Evolutionary conservation across 2,888 invertebrate species (phyloP).

Genomic region (Lycaena phlaeas): DNA sequence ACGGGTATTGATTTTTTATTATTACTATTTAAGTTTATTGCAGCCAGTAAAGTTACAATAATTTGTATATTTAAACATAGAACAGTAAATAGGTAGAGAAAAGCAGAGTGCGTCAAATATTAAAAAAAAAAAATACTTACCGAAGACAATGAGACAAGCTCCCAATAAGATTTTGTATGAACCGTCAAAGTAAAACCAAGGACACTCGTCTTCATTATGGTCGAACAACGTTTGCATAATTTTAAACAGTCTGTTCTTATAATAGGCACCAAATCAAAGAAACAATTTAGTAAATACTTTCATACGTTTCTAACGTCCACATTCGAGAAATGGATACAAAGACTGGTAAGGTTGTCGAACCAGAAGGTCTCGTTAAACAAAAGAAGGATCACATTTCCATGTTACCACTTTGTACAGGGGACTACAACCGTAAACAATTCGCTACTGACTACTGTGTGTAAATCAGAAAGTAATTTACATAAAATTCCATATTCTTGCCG

Average conservation of each 20-base stretch:
- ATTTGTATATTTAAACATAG: no score
- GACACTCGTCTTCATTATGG: slow-evolving; percentile 60
- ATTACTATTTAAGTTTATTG: no score
- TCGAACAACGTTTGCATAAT: slow-evolving; percentile 48
- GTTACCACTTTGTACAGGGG: slow-evolving; percentile 43
- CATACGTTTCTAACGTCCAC: slow-evolving; percentile 41
- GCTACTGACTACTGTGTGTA: slow-evolving; percentile 7
- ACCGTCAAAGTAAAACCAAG: slow-evolving; percentile 69
- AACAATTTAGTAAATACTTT: slow-evolving; percentile 9
- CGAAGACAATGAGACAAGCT: slow-evolving; percentile 66
- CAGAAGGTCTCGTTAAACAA: slow-evolving; percentile 41
- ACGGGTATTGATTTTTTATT: no score
- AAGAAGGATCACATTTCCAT: slow-evolving; percentile 45
- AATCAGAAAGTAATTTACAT: no score
- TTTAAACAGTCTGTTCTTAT: slow-evolving; percentile 25
- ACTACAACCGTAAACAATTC: slow-evolving; percentile 46
- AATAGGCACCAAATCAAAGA: slow-evolving; percentile 37
- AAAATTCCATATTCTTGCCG: no score
- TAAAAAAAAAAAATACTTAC: slow-evolving; percentile 36
- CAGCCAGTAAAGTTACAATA: no score
- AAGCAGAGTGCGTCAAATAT: not conserved
- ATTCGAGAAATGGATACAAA: slow-evolving; percentile 45
- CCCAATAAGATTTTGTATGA: slow-evolving; percentile 68
- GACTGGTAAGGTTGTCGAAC: slow-evolving; percentile 64
- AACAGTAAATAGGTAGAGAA: no score